Percentiles rank a stretch among this genome's conserved stretches.
phyloP scores from a whole-genome alignment of 2,888 invertebrate species.

The Microctonus hyperodae region DNA sequence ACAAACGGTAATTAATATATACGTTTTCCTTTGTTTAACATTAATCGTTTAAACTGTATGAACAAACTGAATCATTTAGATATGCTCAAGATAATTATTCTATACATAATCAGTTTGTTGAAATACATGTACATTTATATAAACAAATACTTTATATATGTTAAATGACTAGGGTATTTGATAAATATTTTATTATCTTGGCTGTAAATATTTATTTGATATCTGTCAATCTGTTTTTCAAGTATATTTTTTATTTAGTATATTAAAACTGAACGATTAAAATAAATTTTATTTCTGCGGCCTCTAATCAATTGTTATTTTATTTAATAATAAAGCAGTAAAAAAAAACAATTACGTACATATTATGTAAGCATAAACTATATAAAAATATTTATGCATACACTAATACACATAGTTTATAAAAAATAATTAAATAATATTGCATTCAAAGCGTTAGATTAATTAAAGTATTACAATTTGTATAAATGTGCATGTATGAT shows the following conservation, averaged over 20 bases:
- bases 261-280: not conserved
- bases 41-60: slow-evolving; percentile 16
- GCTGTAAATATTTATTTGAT: slow-evolving; percentile 11
- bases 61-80: slow-evolving; percentile 3
- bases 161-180: slow-evolving; percentile 22
- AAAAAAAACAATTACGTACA: too few relatives aligned
- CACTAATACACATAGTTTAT: not conserved
- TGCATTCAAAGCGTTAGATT: not conserved
- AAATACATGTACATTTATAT: not conserved
- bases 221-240: slow-evolving; percentile 16
- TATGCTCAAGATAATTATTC: too few relatives aligned
- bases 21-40: slow-evolving; percentile 32
- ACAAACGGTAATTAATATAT: not conserved
- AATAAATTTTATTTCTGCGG: not conserved
- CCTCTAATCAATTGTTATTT: not conserved
- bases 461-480: not conserved
- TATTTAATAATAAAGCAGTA: not conserved
- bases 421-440: slow-evolving; percentile 5
- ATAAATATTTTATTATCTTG: slow-evolving; percentile 23
- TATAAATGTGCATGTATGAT: slow-evolving; percentile 1
- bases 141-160: too few relatives aligned
- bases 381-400: too few relatives aligned
- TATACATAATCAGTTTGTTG: too few relatives aligned
- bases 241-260: too few relatives aligned
- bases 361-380: too few relatives aligned